phyloP scores from a whole-genome alignment of 2,113 vertebrate genomes.

The Sitta europaea region DNA sequence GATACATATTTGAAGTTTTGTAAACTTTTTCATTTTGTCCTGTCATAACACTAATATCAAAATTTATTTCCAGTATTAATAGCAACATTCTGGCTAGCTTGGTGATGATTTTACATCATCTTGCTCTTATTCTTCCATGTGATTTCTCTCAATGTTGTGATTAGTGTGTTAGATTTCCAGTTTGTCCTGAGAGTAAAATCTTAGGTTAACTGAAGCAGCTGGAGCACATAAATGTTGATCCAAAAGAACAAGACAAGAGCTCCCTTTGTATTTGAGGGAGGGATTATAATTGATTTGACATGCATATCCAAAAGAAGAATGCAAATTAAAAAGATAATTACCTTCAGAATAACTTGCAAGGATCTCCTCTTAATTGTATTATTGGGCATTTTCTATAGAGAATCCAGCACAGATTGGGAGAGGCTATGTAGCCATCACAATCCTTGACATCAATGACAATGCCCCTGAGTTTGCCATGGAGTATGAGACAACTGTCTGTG shows the following conservation, averaged over 20 bases:
- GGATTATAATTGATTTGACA: not conserved
- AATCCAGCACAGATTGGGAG: slow-evolving; percentile 90
- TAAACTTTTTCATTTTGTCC: not conserved
- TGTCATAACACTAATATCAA: not conserved
- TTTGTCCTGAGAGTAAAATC: not conserved
- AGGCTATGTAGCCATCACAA: slow-evolving; percentile 84
- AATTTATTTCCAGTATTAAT: fast-evolving
- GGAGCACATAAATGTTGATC: not conserved
- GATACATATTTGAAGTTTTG: not conserved
- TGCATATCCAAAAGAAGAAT: not conserved
- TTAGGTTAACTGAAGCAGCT: not conserved
- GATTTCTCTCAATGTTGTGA: not conserved
- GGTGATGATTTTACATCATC: not conserved
- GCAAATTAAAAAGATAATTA: not conserved
- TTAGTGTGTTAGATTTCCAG: not conserved
- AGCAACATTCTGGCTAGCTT: not conserved
- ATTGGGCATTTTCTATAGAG: slow-evolving; percentile 70
- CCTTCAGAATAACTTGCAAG: not conserved
- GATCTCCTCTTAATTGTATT: not conserved
- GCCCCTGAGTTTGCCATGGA: slow-evolving; percentile 93
- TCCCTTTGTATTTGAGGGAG: not conserved
- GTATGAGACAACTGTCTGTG: slow-evolving; percentile 91
- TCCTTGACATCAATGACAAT: slow-evolving; percentile 93
- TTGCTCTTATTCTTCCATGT: not conserved
- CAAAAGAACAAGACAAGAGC: not conserved